phyloP scores from a whole-genome alignment of 2,888 invertebrate species.

The Eilema griseolum region DNA sequence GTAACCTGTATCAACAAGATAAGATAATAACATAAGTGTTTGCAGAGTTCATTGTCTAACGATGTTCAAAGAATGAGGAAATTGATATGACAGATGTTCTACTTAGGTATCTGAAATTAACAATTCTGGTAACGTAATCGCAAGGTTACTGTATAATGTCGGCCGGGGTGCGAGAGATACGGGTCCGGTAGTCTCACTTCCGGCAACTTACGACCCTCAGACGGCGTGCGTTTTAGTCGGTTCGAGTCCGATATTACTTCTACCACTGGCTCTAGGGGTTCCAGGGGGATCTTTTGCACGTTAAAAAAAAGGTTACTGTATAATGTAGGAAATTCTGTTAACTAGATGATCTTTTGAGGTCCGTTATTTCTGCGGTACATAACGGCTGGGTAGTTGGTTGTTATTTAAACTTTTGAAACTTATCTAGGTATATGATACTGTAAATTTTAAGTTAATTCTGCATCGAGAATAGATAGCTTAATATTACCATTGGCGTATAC shows the following conservation, averaged over 20 bases:
- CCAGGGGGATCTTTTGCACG: no score
- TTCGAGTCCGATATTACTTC: no score
- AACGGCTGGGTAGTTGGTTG: neutral
- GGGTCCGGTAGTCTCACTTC: no score
- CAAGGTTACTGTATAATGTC: slow-evolving; percentile 37
- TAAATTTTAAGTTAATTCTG: no score
- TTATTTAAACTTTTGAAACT: neutral
- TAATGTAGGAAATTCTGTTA: slow-evolving; percentile 39
- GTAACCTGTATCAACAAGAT: neutral
- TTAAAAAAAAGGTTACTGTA: no score
- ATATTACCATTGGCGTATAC: no score
- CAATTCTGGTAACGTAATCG: slow-evolving; percentile 35
- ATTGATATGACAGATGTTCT: slow-evolving; percentile 22
- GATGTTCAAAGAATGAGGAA: neutral
- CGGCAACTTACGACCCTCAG: no score
- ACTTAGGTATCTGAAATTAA: slow-evolving; percentile 24
- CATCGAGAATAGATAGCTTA: no score
- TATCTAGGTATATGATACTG: no score
- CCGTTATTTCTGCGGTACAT: neutral
- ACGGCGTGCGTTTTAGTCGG: no score
- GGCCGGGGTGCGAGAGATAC: no score
- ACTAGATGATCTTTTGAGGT: neutral
- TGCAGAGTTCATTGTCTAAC: neutral
- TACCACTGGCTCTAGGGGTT: no score
- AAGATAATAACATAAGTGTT: neutral